Percentiles rank a stretch among this genome's conserved stretches.
Evolutionary conservation across 1,140 invertebrate genomes (phyloP).

Genomic region (Anastrepha ludens): DNA sequence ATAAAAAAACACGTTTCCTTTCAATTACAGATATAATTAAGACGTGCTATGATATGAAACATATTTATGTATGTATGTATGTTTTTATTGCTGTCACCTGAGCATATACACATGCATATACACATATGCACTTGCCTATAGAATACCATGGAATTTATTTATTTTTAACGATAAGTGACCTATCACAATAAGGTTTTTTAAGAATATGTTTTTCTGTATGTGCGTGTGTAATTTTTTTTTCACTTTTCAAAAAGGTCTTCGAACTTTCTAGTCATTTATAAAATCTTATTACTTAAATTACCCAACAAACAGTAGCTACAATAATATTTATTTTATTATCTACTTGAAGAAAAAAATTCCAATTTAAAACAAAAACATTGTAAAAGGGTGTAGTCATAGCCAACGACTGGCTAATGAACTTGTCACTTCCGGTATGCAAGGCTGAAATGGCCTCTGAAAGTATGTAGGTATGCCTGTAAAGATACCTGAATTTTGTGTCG

Average conservation of each 20-base stretch:
- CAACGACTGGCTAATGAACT: neutral
- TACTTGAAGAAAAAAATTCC: neutral
- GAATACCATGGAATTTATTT: neutral
- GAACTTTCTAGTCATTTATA: slow-evolving; percentile 35
- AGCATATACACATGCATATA: neutral
- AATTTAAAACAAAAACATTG: neutral
- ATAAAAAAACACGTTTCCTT: neutral
- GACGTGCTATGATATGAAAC: no score
- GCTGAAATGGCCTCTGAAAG: neutral
- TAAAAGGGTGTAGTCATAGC: neutral
- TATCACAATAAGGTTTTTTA: neutral
- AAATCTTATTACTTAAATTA: slow-evolving; percentile 6
- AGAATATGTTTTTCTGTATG: neutral
- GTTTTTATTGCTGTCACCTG: neutral
- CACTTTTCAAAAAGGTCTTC: neutral
- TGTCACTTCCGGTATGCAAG: slow-evolving; percentile 20
- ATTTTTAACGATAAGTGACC: slow-evolving; percentile 28
- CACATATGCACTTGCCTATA: neutral
- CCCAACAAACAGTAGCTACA: neutral
- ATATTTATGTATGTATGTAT: no score
- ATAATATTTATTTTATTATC: neutral
- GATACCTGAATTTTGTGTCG: no score
- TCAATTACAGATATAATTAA: neutral
- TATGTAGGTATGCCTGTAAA: neutral
- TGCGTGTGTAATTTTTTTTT: neutral